A percentile compares a stretch with the other conserved stretches of the same genome.
phyloP scores from a whole-genome alignment of 1,140 invertebrate genomes.

The Drusus annulatus region DNA sequence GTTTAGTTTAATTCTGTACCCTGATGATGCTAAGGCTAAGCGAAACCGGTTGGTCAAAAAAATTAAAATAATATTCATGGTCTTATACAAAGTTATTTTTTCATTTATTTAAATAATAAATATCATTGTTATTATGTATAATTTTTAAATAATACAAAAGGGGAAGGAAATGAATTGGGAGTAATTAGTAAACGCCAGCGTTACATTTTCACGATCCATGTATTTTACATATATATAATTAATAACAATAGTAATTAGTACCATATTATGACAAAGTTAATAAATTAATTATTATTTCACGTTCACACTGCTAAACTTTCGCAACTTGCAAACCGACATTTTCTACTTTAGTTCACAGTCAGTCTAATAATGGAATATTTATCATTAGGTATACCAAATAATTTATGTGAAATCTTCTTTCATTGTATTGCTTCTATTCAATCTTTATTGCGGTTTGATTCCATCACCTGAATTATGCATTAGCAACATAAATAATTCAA shows the following conservation, averaged over 20 bases:
- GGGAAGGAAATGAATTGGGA: neutral
- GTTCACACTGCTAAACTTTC: neutral
- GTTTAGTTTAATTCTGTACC: too few species aligned
- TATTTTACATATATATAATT: constrained; percentile 24
- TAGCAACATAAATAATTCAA: neutral
- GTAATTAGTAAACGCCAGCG: neutral
- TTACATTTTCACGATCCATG: constrained; percentile 10
- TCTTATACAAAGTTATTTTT: too few species aligned
- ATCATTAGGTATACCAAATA: too few species aligned
- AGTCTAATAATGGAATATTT: constrained; percentile 5
- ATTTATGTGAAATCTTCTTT: too few species aligned
- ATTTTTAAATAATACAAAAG: neutral
- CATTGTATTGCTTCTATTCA: neutral
- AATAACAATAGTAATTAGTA: constrained; percentile 22
- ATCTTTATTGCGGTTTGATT: neutral
- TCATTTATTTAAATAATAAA: too few species aligned
- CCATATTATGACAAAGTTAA: constrained; percentile 5
- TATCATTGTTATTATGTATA: too few species aligned
- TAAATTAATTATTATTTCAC: constrained; percentile 1
- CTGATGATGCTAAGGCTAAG: too few species aligned
- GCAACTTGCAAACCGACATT: neutral
- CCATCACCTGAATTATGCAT: neutral
- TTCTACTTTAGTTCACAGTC: constrained; percentile 2
- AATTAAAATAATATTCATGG: too few species aligned
- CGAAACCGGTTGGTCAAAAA: too few species aligned